These are phyloP conservation scores for Ochropacha duplaris DNA, from an alignment of 2,888 invertebrate genomes.

Conservation along the genomic window DNA sequence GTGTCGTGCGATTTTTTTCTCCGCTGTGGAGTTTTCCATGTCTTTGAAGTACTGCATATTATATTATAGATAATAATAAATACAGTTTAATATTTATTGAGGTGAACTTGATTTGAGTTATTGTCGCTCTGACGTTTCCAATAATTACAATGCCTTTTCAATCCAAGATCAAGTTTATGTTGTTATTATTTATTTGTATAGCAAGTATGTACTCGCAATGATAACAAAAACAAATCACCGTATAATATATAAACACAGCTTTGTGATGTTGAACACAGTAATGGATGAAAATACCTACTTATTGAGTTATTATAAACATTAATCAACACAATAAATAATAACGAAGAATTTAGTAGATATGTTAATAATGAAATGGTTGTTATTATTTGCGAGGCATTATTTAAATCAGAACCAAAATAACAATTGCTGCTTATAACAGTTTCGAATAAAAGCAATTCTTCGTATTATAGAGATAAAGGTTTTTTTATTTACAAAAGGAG, in stretches of 20 bases:
- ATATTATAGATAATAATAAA: not conserved
- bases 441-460: not conserved
- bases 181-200: not conserved
- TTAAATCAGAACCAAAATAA: not conserved
- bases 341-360: not conserved
- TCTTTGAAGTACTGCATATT: not conserved
- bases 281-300: not conserved
- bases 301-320: not conserved
- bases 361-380: not conserved
- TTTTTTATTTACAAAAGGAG: constrained; percentile 39
- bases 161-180: not conserved
- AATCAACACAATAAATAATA: constrained; percentile 3
- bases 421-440: not conserved
- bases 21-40: not conserved
- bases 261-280: not conserved
- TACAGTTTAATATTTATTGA: not conserved
- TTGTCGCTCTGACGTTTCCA: not conserved
- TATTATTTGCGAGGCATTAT: not conserved
- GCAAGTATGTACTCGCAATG: not conserved
- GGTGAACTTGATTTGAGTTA: not conserved
- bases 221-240: not conserved
- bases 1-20: not conserved
- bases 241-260: not conserved
- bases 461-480: not conserved
- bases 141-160: not conserved